Evolutionary conservation across 2,113 vertebrate species (phyloP).

Genomic region (Clarias magur): DNA sequence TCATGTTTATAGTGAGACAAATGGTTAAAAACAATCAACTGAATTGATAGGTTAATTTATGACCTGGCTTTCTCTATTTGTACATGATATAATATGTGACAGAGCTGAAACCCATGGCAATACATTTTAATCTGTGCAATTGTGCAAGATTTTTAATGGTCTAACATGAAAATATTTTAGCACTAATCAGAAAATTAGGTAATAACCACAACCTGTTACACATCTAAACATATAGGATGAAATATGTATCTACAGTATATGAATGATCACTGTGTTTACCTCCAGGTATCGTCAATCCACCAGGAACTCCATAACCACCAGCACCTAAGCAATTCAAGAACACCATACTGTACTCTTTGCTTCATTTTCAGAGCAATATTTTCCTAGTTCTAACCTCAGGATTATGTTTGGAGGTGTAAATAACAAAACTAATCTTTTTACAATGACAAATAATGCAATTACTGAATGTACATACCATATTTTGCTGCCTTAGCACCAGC

Average conservation of each 20-base stretch:
- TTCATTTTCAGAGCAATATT: not conserved
- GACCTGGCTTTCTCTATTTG: not conserved
- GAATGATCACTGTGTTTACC: not conserved
- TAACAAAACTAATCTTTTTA: not conserved
- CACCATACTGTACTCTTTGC: conserved; percentile 7
- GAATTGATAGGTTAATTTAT: not conserved
- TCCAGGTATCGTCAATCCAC: conserved; percentile 41
- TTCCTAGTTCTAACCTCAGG: not conserved
- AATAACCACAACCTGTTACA: not conserved
- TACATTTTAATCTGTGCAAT: not conserved
- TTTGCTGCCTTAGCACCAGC: conserved; percentile 55
- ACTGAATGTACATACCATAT: conserved; percentile 45
- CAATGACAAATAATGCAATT: too few relatives aligned
- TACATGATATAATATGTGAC: not conserved
- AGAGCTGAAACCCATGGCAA: not conserved
- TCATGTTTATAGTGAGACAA: not conserved
- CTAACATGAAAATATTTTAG: not conserved
- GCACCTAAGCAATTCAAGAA: not conserved
- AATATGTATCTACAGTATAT: too few relatives aligned
- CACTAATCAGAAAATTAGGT: not conserved
- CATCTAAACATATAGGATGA: not conserved
- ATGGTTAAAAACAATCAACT: not conserved
- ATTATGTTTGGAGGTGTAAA: not conserved
- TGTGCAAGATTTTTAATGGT: not conserved
- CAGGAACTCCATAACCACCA: conserved; percentile 48